Conservation (phyloP, 53 echinoderm and acorn worm species). For the Patiria pectinifera region DNA sequence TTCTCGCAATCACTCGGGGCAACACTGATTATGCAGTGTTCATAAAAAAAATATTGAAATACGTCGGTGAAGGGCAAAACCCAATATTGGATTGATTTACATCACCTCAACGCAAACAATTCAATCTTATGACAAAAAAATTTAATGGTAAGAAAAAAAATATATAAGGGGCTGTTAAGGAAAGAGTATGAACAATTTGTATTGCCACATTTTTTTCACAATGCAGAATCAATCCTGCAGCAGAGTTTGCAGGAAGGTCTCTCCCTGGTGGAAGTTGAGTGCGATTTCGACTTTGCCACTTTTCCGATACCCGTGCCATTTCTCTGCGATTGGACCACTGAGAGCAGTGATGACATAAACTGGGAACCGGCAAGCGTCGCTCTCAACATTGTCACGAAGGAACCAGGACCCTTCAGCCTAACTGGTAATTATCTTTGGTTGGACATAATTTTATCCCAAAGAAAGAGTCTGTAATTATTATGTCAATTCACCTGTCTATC, state of each 20-base stretch:
- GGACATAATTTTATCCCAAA: too few relatives aligned
- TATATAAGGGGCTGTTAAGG: not conserved
- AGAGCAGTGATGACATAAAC: slow-evolving; percentile 25
- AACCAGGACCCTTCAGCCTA: not conserved
- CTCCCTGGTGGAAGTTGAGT: not conserved
- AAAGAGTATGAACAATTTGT: not conserved
- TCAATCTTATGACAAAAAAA: too few relatives aligned
- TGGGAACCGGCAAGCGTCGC: slow-evolving; percentile 29
- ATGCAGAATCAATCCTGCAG: not conserved
- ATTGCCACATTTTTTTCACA: not conserved
- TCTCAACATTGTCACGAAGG: not conserved
- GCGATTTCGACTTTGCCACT: slow-evolving; percentile 10
- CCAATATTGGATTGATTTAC: too few relatives aligned
- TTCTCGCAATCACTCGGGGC: too few relatives aligned
- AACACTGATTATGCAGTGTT: too few relatives aligned
- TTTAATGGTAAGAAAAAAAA: not conserved
- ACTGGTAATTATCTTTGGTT: not conserved
- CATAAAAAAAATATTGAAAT: too few relatives aligned
- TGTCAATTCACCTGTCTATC: too few relatives aligned
- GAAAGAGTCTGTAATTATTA: too few relatives aligned
- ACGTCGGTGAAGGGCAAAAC: too few relatives aligned
- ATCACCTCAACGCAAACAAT: too few relatives aligned
- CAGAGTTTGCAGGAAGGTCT: not conserved
- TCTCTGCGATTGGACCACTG: slow-evolving; percentile 33
- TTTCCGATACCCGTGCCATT: slow-evolving; percentile 10